These are phyloP conservation scores for Campoletis raptor DNA, from an alignment of 2,888 invertebrate species.

Conservation along the genomic window DNA sequence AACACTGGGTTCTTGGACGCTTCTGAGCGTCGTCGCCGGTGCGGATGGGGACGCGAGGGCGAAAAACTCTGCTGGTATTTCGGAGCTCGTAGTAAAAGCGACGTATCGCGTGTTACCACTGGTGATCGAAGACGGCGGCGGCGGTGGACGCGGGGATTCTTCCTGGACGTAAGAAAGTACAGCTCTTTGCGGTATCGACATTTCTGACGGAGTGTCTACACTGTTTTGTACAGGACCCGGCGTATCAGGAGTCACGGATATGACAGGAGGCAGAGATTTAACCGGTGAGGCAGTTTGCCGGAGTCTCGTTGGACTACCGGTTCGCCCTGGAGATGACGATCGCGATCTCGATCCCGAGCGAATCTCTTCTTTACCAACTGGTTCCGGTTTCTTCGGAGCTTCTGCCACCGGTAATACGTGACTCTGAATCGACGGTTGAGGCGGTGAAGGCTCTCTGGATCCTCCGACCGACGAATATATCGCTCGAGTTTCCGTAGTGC, in stretches of 20 bases:
- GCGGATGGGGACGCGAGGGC: slow-evolving; percentile 74
- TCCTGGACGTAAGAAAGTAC: slow-evolving; percentile 82
- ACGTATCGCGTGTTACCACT: slow-evolving; percentile 75
- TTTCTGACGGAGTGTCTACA: slow-evolving; percentile 55
- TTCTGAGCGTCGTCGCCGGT: slow-evolving; percentile 69
- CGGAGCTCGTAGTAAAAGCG: slow-evolving; percentile 77
- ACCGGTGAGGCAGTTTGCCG: slow-evolving; percentile 82
- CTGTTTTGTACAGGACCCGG: slow-evolving; percentile 53
- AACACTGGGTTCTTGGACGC: slow-evolving; percentile 88
- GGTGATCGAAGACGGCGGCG: slow-evolving; percentile 65
- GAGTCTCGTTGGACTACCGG: slow-evolving; percentile 62
- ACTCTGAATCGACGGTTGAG: slow-evolving; percentile 24
- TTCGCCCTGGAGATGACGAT: slow-evolving; percentile 71
- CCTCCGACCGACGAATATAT: slow-evolving; percentile 84
- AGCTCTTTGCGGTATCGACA: slow-evolving; percentile 78
- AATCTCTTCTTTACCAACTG: slow-evolving; percentile 33
- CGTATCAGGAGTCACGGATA: slow-evolving; percentile 81
- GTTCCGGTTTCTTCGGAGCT: slow-evolving; percentile 83
- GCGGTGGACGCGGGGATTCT: slow-evolving; percentile 76
- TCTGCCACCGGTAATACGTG: neutral
- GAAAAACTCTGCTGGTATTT: slow-evolving; percentile 78
- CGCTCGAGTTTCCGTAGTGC: slow-evolving; percentile 69
- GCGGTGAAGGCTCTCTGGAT: slow-evolving; percentile 73
- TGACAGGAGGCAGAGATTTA: slow-evolving; percentile 81
- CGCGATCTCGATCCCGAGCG: slow-evolving; percentile 75